Base-by-base conservation (phyloP, 2,888 invertebrate species). In the Thecophora atra region DNA sequence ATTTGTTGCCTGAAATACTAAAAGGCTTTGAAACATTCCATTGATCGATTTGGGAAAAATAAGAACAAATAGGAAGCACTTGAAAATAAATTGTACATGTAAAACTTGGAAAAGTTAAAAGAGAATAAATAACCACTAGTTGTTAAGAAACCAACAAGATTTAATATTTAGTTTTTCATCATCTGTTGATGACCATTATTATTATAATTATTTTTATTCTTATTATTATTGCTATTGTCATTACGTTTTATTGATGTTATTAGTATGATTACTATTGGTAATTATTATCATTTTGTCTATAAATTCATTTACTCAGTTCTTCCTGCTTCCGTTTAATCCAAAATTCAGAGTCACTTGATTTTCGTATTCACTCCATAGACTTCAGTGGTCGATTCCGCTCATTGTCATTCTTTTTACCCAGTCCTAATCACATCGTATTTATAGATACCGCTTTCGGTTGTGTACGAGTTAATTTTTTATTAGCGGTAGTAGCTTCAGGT, bases 1-100 rank as follows among this genome's bases (percentile, higher is more conserved):
- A 7, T 44, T 68, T 47, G 67, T 74, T 70, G 62, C 51, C n/a
- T n/a, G n/a, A n/a, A 74, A 72, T 68, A 70, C 56, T 71, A 58
- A 74, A 72, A 72, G 70, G 66, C 69, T 62, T 21, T 21, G 2
- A 21, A 54, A 19, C 54, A 65, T 15, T 37, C 54, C 54, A 37
- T 21, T 37, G 13, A 21, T 51, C 51, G 17, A 51, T n/a, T n/a
- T 54, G 8, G 11, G 21, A 28, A 58, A 17, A 1, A 28, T 13
- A 15, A 1, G 24, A 58, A 58, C 8, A 47, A 26, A 58, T 1
- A 58, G 58, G 28, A 58, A 2, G 17, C 15, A 28, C 3, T 15
- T 28, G 8, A 4, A 54, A 54, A 3, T 21, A 8, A 21, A 54
- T 54, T 54, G 19, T 21, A 54, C 21, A 37, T 37, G 37, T 37